Evolutionary conservation across 1,140 invertebrate genomes (phyloP), one percentile per base, ranked within the genome.

Genomic region (Cotesia glomerata): DNA sequence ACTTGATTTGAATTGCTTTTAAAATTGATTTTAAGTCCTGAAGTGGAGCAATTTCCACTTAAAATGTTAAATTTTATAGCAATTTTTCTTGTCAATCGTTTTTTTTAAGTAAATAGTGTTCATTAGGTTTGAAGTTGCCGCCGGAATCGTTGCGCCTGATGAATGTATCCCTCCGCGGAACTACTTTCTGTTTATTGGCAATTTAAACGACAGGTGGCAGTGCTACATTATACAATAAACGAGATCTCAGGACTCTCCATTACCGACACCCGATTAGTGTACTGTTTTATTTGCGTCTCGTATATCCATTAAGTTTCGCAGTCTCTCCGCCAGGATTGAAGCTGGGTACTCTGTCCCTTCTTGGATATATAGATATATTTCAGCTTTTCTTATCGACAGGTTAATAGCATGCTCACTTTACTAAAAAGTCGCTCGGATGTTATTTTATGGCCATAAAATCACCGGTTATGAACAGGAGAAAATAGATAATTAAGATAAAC

Each of bases 301-400:
- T 66, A 81, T 85, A 84, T 81, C 82, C 75, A 80, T 83, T 64
- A 82, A 81, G 85, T 75, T 26, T 71, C 63, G 58, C 26, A 65
- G 71, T 80, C 69, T 70, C 70, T 71, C 79, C 77, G 76, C 79
- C 81, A 86, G 86, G 85, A 83, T 83, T 77, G 84, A 82, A 79
- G 81, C 86, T 72, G 78, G 79, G 84, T 82, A 84, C 85, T 81
- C 82, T 79, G 79, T 81, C 81, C 80, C 84, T 86, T 84, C 85
- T 84, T 76, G 26, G 26, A 26, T 1, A 26, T 26, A 26, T 26
- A 26, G 26, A 26, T 26, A 26, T 26, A 26, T 26, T 45, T 45
- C 4, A 80, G 80, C 82, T 82, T 81, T 83, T 84, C 82, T 86
- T 85, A 86, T 88, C 85, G 85, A 86, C 85, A 58, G 72, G 64